Base-by-base conservation (phyloP, 2,113 vertebrate species). In the Lamprotornis superbus region DNA sequence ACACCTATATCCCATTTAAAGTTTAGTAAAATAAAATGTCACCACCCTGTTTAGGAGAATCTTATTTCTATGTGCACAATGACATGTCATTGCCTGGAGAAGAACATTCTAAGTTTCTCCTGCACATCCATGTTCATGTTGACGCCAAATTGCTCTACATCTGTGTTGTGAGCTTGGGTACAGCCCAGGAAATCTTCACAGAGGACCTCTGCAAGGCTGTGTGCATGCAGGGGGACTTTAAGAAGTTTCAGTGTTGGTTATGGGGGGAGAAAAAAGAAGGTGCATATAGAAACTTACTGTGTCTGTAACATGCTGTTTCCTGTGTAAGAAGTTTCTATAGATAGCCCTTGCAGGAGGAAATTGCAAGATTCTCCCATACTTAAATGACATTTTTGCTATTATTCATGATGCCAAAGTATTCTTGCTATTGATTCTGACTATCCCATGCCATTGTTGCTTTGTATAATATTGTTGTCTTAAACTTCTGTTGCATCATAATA, bases 211-310 rank as follows among this genome's bases (percentile, higher is more conserved):
- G 42, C 27, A 46, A 28, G 18, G 15, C 9, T 46, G 3, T 10
- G 17, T 35, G 19, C 14, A 4, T 21, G 47, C 39, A 24, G 1
- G 28, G 28, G 57, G 11, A n/a, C 28, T 28, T 33, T 14, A 12
- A 37, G 3, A 15, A 15, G 5, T 67, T 79, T 57, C 22, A 15
- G 5, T 44, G 8, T 61, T 80, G 52, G 15, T 10, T 78, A 28
- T 52, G 8, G 15, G 6, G 19, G 4, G 3, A 11, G 5, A 5
- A 35, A 25, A n/a, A 12, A 13, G 21, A 21, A 33, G 5, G 4
- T 49, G 12, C 12, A 4, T 23, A 3, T 46, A n/a, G 46, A 44
- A 57, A 70, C 8, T 22, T 76, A 8, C 0, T 39, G 3, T 15
- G 5, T 64, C 50, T 92, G 24, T 44, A 69, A 69, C 10, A 21